These are phyloP conservation scores for Megamerina dolium DNA, from an alignment of 2,888 invertebrate species.

Conservation along the genomic window DNA sequence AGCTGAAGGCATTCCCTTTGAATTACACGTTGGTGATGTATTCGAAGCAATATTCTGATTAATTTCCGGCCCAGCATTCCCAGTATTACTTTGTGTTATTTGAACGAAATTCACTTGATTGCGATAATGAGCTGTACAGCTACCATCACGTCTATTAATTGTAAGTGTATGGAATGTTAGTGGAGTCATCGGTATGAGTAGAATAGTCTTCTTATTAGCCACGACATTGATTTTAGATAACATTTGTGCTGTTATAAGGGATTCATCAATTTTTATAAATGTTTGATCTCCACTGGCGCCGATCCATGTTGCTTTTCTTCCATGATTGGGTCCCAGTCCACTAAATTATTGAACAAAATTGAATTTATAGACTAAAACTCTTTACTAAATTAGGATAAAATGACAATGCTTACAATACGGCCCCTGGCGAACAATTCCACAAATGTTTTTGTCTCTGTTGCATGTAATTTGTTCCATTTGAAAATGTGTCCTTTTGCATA, in stretches of 20 bases:
- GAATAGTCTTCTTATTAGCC: conserved; percentile 78
- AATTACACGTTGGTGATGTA: conserved; percentile 15
- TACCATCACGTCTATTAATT: conserved; percentile 83
- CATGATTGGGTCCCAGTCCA: conserved; percentile 71
- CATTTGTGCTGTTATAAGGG: conserved; percentile 84
- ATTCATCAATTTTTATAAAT: conserved; percentile 85
- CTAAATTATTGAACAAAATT: conserved; percentile 31
- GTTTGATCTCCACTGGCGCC: conserved; percentile 96
- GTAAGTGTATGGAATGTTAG: conserved; percentile 80
- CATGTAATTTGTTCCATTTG: conserved; percentile 31
- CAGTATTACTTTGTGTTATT: conserved; percentile 56
- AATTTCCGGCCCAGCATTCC: conserved; percentile 36
- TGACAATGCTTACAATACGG: conserved; percentile 46
- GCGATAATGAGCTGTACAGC: conserved; percentile 75
- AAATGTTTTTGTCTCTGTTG: conserved; percentile 47
- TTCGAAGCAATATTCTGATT: conserved; percentile 43
- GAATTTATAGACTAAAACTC: conserved; percentile 27
- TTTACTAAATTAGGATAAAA: not conserved
- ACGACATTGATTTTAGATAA: conserved; percentile 83
- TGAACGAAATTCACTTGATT: conserved; percentile 82
- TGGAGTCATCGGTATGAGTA: conserved; percentile 74
- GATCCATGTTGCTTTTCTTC: conserved; percentile 87
- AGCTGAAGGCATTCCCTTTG: conserved; percentile 18
- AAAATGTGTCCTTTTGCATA: conserved; percentile 32
- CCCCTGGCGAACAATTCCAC: conserved; percentile 48